A percentile compares a stretch with the other conserved stretches of the same genome.
Conservation (phyloP, 2,797 vertebrate genomes). For the Rhinogobio ventralis region DNA sequence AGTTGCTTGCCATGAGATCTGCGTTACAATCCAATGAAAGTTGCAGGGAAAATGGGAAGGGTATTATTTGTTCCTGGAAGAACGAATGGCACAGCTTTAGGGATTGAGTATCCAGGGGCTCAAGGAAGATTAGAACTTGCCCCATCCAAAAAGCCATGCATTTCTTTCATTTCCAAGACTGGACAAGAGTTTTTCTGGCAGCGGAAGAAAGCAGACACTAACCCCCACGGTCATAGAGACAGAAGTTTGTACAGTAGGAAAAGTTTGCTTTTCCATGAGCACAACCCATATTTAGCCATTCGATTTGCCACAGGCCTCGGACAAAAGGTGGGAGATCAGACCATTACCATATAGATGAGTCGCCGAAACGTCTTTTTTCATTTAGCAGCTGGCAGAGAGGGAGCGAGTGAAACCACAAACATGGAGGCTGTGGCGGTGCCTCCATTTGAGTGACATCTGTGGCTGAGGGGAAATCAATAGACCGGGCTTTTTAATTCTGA, state of each 20-base stretch:
- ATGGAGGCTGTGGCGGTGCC: slow-evolving; percentile 56
- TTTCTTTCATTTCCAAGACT: slow-evolving; percentile 80
- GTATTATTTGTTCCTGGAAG: slow-evolving; percentile 81
- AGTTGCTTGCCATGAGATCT: slow-evolving; percentile 72
- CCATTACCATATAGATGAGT: slow-evolving; percentile 84
- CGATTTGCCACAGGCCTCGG: slow-evolving; percentile 69
- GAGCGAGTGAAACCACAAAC: slow-evolving; percentile 68
- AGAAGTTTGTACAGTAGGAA: slow-evolving; percentile 49
- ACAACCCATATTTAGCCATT: slow-evolving; percentile 71
- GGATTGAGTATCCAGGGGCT: slow-evolving; percentile 76
- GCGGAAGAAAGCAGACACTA: slow-evolving; percentile 74
- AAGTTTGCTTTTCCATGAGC: slow-evolving; percentile 62
- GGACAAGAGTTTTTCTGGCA: slow-evolving; percentile 78
- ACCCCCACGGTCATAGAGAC: slow-evolving; percentile 53
- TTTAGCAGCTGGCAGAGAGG: slow-evolving; percentile 69
- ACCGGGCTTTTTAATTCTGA: slow-evolving; percentile 75
- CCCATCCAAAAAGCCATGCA: slow-evolving; percentile 75
- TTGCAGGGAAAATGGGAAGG: slow-evolving; percentile 76
- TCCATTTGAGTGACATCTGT: slow-evolving; percentile 64
- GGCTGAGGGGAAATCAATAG: slow-evolving; percentile 81
- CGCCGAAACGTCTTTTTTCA: slow-evolving; percentile 76
- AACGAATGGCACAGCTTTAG: slow-evolving; percentile 78
- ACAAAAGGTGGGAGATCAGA: slow-evolving; percentile 73
- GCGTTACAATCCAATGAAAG: slow-evolving; percentile 81
- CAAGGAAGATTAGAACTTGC: slow-evolving; percentile 79